Evolutionary conservation across 2,888 invertebrate genomes (phyloP), one percentile per base, ranked within the genome.

Genomic region (Iphiclides podalirius): DNA sequence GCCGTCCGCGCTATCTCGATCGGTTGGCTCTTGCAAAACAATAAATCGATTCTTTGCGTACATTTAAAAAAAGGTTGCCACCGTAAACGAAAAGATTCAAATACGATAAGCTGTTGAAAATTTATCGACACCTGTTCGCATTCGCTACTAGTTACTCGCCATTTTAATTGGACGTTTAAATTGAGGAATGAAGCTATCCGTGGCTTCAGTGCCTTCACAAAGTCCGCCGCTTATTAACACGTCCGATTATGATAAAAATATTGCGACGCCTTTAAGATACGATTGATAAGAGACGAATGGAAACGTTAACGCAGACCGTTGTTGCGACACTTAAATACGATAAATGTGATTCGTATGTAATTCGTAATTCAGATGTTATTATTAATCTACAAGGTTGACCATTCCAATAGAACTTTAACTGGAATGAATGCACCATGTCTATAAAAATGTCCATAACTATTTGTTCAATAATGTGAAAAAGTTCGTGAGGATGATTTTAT

Each of bases 1-100:
- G 74, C 62, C 62, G 59, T 56, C 60, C 55, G n/a, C 57, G 59
- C 64, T 81, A 83, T 83, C 85, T 75, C 69, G 83, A 84, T 82
- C 72, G 56, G n/a, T 26, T 42, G 50, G 58, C 54, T 67, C 62
- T 59, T 59, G 72, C 70, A 66, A 79, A 79, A 80, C 81, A 77
- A 83, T 84, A 82, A 81, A 74, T 79, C 70, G 64, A 61, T 58
- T 6, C 59, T 31, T 11, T 12, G n/a, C 20, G 20, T 20, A 20
- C 6, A 6, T 50, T 48, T 47, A 42, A 51, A 52, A 47, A 42
- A 28, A 12, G 45, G 16, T 26, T 37, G 46, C 40, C 15, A 33
- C 41, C 26, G 46, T 47, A 46, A 47, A 47, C 41, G 40, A 52
- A 51, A 47, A 53, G 48, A 57, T 57, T 39, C 44, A 38, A 43